Evolutionary conservation across 2,888 invertebrate species (phyloP), one percentile per base, ranked within the genome.

Genomic region (Nowickia ferox): DNA sequence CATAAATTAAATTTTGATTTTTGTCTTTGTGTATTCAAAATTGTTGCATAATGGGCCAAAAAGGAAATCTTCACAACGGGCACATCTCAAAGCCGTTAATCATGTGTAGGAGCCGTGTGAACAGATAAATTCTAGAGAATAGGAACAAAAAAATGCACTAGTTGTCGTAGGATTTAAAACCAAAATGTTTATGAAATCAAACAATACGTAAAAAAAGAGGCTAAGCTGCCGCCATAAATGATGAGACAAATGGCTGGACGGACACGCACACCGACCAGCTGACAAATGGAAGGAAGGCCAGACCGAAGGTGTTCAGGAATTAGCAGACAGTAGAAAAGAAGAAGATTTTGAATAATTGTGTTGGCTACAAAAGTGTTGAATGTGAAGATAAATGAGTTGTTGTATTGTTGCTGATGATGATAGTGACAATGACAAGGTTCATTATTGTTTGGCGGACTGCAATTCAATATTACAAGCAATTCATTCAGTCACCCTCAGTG

Each of bases 331-430:
- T 59, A 17, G n/a, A 76, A 59, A 11, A 30, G 57, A 57, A 38
- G 69, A 75, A 57, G 55, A 74, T 74, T 51, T 79, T 86, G 84
- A 84, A 63, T 84, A 84, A 86, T 86, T 84, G 72, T 71, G 72
- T 71, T 38, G 65, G 9, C 46, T 63, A 82, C 74, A 79, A 76
- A 30, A 79, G 71, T 86, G 86, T 84, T 79, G 79, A 83, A 86
- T 86, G 38, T 76, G 19, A 84, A 84, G 86, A 86, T 86, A 86
- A 86, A 86, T 86, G 75, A 83, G 85, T 86, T 83, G 77, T 80
- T 76, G 53, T 69, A 46, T 75, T 74, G 68, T 38, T 51, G 77
- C 19, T 55, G 22, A 42, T 68, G 44, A 40, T 63, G 55, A 38
- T 51, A 51, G 59, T 65, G 72, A 77, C 72, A 61, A 51, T 55